Base-by-base conservation (phyloP, 2,888 invertebrate genomes). In the Chesias legatella region DNA sequence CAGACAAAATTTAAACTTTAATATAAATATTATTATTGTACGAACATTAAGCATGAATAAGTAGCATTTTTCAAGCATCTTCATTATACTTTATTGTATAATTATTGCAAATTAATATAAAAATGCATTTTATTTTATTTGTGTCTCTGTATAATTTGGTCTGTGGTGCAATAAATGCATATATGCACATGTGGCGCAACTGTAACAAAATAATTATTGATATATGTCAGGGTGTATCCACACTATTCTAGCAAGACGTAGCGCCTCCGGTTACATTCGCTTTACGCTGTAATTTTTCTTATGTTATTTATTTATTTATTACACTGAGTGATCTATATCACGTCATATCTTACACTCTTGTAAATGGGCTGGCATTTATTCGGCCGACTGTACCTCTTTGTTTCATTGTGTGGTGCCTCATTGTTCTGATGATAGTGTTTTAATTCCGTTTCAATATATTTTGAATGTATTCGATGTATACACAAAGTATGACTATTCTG, bases 241-340 rank as follows among this genome's bases (percentile, higher is more conserved):
- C 51, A 56, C 43, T 47, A 68, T 0, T 1, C 67, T 53, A 57
- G 41, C 72, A 33, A 51, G 48, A 51, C 68, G 56, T 53, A 76
- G 67, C 78, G 86, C 86, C 88, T 84, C 86, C 78, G 83, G 86
- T 85, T 73, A 85, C 85, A 82, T 85, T 88, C 88, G 86, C 78
- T 86, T 88, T 86, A 83, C 83, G 84, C 79, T 79, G 88, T 86
- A 86, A 88, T 88, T 86, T 86, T 88, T 86, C 88, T 84, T 86
- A 76, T 74, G 85, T 86, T 88, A 86, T 86, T 88, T 88, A 88
- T 88, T 86, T 88, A 88, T 88, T 86, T 88, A 88, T 88, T 85
- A 83, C 82, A 67, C 59, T 85, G 85, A 86, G 86, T 86, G 88
- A 88, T 88, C 85, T 85, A 88, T 85, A 82, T 83, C 78, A 84